Conservation (phyloP, 2,888 invertebrate species). For the Erynnis tages region DNA sequence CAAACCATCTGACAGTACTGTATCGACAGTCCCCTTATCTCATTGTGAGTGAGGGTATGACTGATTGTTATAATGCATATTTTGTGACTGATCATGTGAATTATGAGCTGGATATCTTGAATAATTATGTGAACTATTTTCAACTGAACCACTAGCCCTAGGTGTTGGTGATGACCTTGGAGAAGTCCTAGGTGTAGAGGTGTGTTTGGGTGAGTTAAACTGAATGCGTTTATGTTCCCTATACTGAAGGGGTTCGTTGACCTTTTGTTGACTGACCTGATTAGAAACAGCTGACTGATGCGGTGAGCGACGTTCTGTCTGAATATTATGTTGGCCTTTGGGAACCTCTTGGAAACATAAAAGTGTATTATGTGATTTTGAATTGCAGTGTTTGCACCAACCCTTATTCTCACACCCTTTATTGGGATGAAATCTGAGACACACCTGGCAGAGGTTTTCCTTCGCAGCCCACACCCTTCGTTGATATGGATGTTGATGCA, state of each 20-base stretch:
- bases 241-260: background rate
- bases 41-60: too few relatives aligned
- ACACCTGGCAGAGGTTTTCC: background rate
- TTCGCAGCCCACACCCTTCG: slow-evolving; percentile 5
- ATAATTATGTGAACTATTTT: background rate
- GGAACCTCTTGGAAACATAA: background rate
- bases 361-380: background rate
- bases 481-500: background rate
- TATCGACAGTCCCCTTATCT: too few relatives aligned
- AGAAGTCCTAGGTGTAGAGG: background rate
- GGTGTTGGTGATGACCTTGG: background rate
- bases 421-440: background rate
- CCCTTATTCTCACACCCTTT: background rate
- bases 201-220: background rate
- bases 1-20: too few relatives aligned
- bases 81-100: background rate
- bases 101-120: background rate
- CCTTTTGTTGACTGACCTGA: background rate
- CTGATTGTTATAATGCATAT: too few relatives aligned
- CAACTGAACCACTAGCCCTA: background rate
- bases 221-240: background rate
- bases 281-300: background rate
- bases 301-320: background rate
- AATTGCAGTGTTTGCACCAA: background rate
- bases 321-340: background rate